These are phyloP conservation scores for Ceratitis capitata DNA, from an alignment of 1,140 invertebrate genomes.

Conservation along the genomic window DNA sequence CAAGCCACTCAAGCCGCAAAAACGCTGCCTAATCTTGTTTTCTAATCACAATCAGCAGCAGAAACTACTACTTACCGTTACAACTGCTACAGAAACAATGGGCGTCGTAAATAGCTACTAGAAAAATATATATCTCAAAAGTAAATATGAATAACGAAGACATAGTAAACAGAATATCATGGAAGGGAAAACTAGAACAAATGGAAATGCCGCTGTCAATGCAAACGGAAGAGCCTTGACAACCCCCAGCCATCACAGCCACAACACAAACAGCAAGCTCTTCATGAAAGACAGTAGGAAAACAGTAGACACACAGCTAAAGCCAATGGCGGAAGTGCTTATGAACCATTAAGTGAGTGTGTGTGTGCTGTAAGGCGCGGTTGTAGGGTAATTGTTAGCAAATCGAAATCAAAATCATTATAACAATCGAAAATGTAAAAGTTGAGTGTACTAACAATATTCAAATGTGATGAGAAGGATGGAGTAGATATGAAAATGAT, in stretches of 20 bases:
- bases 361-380: neutral
- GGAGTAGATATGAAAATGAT: too few relatives aligned
- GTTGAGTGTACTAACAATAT: neutral
- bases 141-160: neutral
- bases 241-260: neutral
- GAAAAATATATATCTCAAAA: neutral
- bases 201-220: neutral
- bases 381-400: neutral
- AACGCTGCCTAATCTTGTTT: slow-evolving; percentile 14
- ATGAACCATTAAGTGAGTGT: neutral
- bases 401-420: neutral
- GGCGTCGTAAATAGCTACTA: neutral
- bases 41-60: neutral
- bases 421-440: neutral
- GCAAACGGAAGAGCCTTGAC: neutral
- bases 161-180: neutral
- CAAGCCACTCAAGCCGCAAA: neutral
- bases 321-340: neutral
- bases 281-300: neutral
- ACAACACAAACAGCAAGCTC: neutral
- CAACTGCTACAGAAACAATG: neutral
- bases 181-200: neutral
- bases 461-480: too few relatives aligned
- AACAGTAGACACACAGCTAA: neutral
- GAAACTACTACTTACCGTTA: neutral